These are phyloP conservation scores for Cryptoblepharus egeriae DNA, from an alignment of 2,797 vertebrate species.

Conservation along the genomic window DNA sequence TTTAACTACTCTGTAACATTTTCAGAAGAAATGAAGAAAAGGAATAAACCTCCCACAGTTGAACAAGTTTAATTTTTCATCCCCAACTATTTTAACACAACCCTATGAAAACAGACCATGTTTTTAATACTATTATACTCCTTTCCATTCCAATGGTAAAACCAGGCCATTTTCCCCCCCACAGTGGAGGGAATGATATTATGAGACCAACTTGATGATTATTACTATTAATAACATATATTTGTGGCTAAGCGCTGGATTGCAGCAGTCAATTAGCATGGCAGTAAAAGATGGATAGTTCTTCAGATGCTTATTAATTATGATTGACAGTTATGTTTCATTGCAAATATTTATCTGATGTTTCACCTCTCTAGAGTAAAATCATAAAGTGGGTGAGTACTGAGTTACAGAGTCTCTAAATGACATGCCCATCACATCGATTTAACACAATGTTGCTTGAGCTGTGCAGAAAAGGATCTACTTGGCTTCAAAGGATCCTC, in stretches of 20 bases:
- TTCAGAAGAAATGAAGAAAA: constrained; percentile 72
- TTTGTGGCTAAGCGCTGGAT: constrained; percentile 85
- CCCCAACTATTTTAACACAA: constrained; percentile 69
- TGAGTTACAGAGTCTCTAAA: constrained; percentile 27
- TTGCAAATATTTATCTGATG: constrained; percentile 54
- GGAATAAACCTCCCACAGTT: constrained; percentile 68
- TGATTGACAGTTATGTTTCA: constrained; percentile 46
- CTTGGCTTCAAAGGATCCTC: not conserved
- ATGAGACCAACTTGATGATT: constrained; percentile 81
- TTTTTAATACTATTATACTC: constrained; percentile 71
- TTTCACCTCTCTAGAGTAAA: constrained; percentile 30
- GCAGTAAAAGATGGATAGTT: constrained; percentile 18
- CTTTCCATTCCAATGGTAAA: constrained; percentile 78
- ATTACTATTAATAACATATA: constrained; percentile 87
- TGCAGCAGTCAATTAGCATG: constrained; percentile 76
- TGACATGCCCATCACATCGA: constrained; percentile 13
- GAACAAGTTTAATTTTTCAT: constrained; percentile 80
- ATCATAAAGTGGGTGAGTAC: not conserved
- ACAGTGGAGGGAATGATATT: constrained; percentile 83
- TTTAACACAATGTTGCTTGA: not conserved
- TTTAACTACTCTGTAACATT: constrained; percentile 81
- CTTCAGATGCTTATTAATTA: constrained; percentile 61
- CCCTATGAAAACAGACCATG: constrained; percentile 80
- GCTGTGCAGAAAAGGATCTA: constrained; percentile 8
- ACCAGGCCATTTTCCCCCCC: constrained; percentile 61